Evolutionary conservation across 1,140 invertebrate genomes (phyloP), one percentile per base, ranked within the genome.

Genomic region (Samia ricini): DNA sequence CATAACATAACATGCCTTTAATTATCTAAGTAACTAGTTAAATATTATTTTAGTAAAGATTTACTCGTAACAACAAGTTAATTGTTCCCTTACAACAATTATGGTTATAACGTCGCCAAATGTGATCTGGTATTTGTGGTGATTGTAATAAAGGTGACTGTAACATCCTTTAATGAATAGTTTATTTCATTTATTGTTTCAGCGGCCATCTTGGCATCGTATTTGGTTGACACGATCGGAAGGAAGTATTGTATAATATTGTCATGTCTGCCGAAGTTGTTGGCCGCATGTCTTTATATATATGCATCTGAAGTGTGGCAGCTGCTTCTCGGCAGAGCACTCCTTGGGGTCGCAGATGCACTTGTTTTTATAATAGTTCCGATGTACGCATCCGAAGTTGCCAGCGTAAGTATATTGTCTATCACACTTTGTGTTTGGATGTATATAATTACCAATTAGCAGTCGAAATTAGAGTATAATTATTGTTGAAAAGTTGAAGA

Each of bases 321-420:
- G 51, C 2, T 84, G 10, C 49, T 77, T 10, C 8, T 79, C 0
- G 76, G 61, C 1, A 69, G 76, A 56, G 61, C 52, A 1, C 18
- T 77, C 0, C 59, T 64, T 22, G 65, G 63, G 0, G 10, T 76
- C 0, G 29, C 56, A 0, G 74, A 81, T 42, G 56, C 60, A 0
- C 52, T 76, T 0, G 36, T 70, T 0, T 68, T 79, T 3, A 62
- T 60, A 0, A 61, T 69, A 1, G 73, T 77, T 2, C 76, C 83
- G 18, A 71, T 79, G 29, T 86, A 86, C 36, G 64, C 76, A 18
- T 76, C 83, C 0, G 83, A 86, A 64, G 74, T 86, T 50, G 76
- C 81, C 48, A 73, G 71, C 65, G 83, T 85, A 58, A 82, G 81
- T 81, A 60, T 65, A 12, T 23, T 63, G 61, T 2, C 36, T 52